Evolutionary conservation across 2,113 vertebrate species (phyloP).

Genomic region (Lepisosteus oculatus): DNA sequence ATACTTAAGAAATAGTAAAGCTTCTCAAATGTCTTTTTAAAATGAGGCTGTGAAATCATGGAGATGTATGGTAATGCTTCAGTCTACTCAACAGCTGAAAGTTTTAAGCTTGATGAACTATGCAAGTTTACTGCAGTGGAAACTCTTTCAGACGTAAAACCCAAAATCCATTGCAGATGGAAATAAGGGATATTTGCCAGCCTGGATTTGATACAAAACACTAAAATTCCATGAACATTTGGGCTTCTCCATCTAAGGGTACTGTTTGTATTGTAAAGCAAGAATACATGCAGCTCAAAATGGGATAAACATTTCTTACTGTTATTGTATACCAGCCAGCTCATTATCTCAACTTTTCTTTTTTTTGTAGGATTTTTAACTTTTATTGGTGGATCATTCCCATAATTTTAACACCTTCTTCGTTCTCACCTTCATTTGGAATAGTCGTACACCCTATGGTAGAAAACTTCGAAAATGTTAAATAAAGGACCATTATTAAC

Average conservation of each 20-base stretch:
- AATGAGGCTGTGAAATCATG: conserved; percentile 56
- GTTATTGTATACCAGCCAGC: no score
- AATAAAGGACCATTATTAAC: no score
- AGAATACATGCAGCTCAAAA: background rate
- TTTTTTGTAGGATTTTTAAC: conserved; percentile 9
- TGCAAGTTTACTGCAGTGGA: conserved; percentile 62
- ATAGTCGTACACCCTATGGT: no score
- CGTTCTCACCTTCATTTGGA: background rate
- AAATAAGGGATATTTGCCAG: conserved; percentile 58
- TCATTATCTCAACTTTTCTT: no score
- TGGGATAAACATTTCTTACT: background rate
- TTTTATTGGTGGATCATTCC: conserved; percentile 19
- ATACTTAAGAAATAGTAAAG: conserved; percentile 47
- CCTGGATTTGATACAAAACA: conserved; percentile 27
- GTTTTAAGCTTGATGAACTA: conserved; percentile 69
- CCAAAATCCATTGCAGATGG: conserved; percentile 74
- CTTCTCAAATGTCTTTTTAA: conserved; percentile 51
- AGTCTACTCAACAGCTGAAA: conserved; percentile 58
- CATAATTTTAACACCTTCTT: conserved; percentile 2
- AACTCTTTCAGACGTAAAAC: conserved; percentile 65
- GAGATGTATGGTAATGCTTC: conserved; percentile 51
- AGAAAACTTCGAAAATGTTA: no score
- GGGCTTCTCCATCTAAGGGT: conserved; percentile 19
- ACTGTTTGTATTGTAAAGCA: conserved; percentile 29
- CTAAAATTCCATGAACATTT: conserved; percentile 34